phyloP scores from a whole-genome alignment of 2,888 invertebrate genomes.

The Psylliodes chrysocephalus region DNA sequence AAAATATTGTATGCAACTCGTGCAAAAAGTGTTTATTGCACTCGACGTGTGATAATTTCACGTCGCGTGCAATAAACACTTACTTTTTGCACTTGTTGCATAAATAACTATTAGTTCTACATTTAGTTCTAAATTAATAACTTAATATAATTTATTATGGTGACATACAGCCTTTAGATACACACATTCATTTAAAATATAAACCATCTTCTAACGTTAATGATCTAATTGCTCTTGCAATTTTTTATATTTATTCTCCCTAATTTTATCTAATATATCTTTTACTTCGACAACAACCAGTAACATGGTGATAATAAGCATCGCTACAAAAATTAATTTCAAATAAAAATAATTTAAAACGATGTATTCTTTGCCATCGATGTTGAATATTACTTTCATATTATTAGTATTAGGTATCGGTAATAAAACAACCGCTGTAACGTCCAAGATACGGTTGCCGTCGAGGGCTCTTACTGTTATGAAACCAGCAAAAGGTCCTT shows the following conservation, averaged over 20 bases:
- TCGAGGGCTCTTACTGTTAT: slow-evolving; percentile 29
- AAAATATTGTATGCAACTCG: too few relatives aligned
- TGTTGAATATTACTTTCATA: slow-evolving; percentile 27
- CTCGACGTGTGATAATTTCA: too few relatives aligned
- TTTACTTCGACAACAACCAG: slow-evolving; percentile 43
- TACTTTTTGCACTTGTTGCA: too few relatives aligned
- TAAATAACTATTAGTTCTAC: too few relatives aligned
- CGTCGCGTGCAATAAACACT: too few relatives aligned
- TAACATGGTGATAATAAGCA: slow-evolving; percentile 32
- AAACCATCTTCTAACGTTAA: too few relatives aligned
- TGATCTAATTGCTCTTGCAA: background rate
- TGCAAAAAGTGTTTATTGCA: too few relatives aligned
- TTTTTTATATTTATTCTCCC: slow-evolving; percentile 6
- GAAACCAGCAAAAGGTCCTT: slow-evolving; percentile 23
- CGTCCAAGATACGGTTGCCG: slow-evolving; percentile 11
- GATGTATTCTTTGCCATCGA: slow-evolving; percentile 40
- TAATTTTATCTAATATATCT: slow-evolving; percentile 33
- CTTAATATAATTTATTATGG: too few relatives aligned
- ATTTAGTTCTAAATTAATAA: too few relatives aligned
- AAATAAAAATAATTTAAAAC: slow-evolving; percentile 47
- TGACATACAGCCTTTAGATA: too few relatives aligned
- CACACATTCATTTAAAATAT: too few relatives aligned
- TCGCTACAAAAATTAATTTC: slow-evolving; percentile 38
- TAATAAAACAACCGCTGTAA: slow-evolving; percentile 27
- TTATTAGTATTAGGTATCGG: slow-evolving; percentile 22